phyloP scores from a whole-genome alignment of 2,797 vertebrate genomes.

The Leptodactylus fallax region DNA sequence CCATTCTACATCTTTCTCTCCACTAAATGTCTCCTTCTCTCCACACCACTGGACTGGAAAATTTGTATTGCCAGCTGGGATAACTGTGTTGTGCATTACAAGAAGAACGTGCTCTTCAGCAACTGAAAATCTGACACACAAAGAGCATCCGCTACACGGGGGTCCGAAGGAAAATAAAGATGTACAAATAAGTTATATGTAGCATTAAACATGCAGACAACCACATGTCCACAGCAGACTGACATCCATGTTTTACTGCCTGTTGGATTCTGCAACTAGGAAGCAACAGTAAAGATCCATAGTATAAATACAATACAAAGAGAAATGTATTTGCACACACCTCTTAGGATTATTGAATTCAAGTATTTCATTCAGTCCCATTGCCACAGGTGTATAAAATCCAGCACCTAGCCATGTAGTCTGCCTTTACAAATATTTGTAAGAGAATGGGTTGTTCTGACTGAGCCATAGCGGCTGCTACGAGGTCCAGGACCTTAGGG shows the following conservation, averaged over 20 bases:
- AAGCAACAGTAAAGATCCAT: not conserved
- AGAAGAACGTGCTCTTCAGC: not conserved
- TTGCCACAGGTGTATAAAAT: too few species aligned
- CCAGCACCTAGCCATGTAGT: too few species aligned
- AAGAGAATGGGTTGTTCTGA: too few species aligned
- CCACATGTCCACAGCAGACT: not conserved
- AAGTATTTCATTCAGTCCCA: too few species aligned
- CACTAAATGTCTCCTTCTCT: slow-evolving; percentile 18
- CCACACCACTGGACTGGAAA: slow-evolving; percentile 31
- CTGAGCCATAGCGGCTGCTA: too few species aligned
- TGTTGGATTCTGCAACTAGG: not conserved
- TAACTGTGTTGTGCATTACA: slow-evolving; percentile 19
- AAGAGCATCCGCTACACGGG: slow-evolving; percentile 9
- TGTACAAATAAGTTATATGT: not conserved
- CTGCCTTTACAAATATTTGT: too few species aligned
- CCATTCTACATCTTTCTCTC: not conserved
- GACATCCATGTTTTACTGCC: not conserved
- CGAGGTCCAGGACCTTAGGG: too few species aligned
- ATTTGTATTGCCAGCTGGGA: slow-evolving; percentile 17
- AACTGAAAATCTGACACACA: not conserved
- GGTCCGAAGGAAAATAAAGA: not conserved
- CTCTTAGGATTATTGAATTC: too few species aligned
- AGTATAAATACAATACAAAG: not conserved
- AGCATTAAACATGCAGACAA: not conserved
- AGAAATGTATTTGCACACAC: too few species aligned